phyloP scores from a whole-genome alignment of 2,888 invertebrate species.

The Polietes domitor region DNA sequence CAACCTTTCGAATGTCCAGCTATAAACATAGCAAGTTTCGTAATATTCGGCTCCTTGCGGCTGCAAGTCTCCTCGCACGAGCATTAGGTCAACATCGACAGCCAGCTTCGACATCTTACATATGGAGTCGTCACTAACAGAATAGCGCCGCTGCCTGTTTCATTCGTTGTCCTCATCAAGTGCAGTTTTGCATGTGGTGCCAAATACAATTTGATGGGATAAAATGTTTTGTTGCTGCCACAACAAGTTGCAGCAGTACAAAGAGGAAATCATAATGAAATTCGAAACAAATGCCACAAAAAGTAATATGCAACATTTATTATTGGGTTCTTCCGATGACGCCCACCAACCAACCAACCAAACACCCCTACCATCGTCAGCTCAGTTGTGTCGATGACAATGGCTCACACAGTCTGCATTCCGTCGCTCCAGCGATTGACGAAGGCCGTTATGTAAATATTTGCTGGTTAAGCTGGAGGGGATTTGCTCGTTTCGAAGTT shows the following conservation, averaged over 20 bases:
- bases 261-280: conserved; percentile 32
- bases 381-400: conserved; percentile 42
- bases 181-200: conserved; percentile 66
- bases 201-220: conserved; percentile 78
- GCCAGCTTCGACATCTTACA: neutral
- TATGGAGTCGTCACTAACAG: neutral
- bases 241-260: conserved; percentile 30
- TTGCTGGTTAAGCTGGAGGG: conserved; percentile 63
- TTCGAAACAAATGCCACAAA: conserved; percentile 63
- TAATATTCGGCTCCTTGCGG: too few relatives aligned
- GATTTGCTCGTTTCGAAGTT: conserved; percentile 41
- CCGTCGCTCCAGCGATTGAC: conserved; percentile 68
- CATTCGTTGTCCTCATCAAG: conserved; percentile 42
- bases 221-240: conserved; percentile 73
- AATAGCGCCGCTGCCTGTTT: neutral
- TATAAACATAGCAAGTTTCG: too few relatives aligned
- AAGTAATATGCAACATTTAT: conserved; percentile 66
- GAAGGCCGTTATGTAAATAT: conserved; percentile 78
- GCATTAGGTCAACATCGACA: neutral
- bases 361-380: neutral
- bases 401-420: neutral
- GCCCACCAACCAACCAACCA: neutral
- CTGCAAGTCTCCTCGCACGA: neutral
- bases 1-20: too few relatives aligned
- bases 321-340: conserved; percentile 46